Conservation (phyloP, 2,113 vertebrate species). For the Pteruthius melanotis region DNA sequence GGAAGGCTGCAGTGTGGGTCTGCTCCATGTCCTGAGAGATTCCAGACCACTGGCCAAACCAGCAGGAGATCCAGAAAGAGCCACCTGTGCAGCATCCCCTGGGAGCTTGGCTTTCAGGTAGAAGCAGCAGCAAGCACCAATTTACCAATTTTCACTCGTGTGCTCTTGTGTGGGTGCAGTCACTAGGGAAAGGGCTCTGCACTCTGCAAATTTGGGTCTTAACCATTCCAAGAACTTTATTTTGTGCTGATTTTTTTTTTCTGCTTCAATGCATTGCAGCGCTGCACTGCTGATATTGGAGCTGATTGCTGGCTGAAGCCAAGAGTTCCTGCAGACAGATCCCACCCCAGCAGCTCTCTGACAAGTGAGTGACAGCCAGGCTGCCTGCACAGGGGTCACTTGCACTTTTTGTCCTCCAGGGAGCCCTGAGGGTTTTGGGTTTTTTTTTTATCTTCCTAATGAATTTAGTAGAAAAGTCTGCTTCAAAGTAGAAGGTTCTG, state of each 20-base stretch:
- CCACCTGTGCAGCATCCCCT: accelerated
- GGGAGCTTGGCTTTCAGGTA: background rate
- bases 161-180: background rate
- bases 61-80: background rate
- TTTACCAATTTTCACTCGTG: background rate
- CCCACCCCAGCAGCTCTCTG: background rate
- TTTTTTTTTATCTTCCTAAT: background rate
- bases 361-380: background rate
- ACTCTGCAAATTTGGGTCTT: background rate
- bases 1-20: background rate
- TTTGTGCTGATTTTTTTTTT: background rate
- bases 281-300: background rate
- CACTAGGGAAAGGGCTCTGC: background rate
- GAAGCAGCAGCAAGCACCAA: accelerated
- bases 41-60: background rate
- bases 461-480: background rate
- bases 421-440: background rate
- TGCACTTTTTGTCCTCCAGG: background rate
- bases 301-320: background rate
- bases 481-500: background rate
- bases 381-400: background rate
- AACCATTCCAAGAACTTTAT: background rate
- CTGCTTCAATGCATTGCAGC: background rate
- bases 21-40: background rate
- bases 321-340: background rate